phyloP scores from a whole-genome alignment of 2,797 vertebrate species.

The Sphaeramia orbicularis region DNA sequence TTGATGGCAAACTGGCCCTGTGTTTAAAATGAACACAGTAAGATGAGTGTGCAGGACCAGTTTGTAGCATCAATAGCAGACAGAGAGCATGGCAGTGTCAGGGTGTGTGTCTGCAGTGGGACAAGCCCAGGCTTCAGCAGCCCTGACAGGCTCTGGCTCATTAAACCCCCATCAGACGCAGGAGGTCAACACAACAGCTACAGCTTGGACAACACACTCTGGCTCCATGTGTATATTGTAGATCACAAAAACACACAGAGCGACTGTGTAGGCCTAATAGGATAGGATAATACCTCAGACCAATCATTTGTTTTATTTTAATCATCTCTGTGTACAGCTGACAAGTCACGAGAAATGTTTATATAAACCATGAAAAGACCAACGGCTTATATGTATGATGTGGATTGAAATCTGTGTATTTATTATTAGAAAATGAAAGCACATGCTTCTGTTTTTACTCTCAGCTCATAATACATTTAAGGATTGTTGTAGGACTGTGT shows the following conservation, averaged over 20 bases:
- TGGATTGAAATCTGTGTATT: slow-evolving; percentile 9
- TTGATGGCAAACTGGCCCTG: neutral
- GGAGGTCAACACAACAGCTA: slow-evolving; percentile 74
- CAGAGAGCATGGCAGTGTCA: slow-evolving; percentile 31
- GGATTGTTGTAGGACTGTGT: slow-evolving; percentile 17
- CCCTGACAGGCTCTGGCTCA: slow-evolving; percentile 76
- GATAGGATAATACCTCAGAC: slow-evolving; percentile 46
- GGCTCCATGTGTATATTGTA: slow-evolving; percentile 25
- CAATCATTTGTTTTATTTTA: slow-evolving; percentile 69
- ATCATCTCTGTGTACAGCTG: slow-evolving; percentile 52
- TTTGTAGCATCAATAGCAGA: slow-evolving; percentile 57
- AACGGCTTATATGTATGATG: slow-evolving; percentile 38
- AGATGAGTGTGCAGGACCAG: slow-evolving; percentile 33
- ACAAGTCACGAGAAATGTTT: slow-evolving; percentile 63
- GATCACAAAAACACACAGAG: slow-evolving; percentile 28
- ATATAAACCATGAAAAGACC: slow-evolving; percentile 54
- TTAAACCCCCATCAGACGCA: slow-evolving; percentile 76
- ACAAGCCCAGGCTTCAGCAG: slow-evolving; percentile 60
- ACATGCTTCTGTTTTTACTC: slow-evolving; percentile 26
- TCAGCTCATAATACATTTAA: slow-evolving; percentile 9
- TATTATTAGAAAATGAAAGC: slow-evolving; percentile 46
- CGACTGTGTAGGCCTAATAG: slow-evolving; percentile 16
- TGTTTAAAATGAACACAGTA: slow-evolving; percentile 49
- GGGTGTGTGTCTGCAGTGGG: slow-evolving; percentile 55
- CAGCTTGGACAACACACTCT: slow-evolving; percentile 31